phyloP scores from a whole-genome alignment of 2,888 invertebrate species.

The Selenia dentaria region DNA sequence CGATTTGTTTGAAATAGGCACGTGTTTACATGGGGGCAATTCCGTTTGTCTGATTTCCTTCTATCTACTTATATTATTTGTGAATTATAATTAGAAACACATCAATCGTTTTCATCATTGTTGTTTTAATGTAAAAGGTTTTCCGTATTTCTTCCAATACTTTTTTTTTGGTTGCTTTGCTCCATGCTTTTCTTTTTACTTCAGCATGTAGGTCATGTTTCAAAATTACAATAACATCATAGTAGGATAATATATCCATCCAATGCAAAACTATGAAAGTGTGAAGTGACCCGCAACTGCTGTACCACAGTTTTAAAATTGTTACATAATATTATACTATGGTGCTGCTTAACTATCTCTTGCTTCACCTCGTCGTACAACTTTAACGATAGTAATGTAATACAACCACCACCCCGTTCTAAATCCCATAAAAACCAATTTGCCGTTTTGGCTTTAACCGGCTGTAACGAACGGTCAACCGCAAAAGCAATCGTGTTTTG shows the following conservation, averaged over 20 bases:
- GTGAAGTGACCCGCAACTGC: too few relatives aligned
- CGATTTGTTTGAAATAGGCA: conserved; percentile 46
- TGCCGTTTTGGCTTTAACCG: conserved; percentile 47
- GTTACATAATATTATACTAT: too few relatives aligned
- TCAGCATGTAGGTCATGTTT: too few relatives aligned
- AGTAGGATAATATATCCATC: too few relatives aligned
- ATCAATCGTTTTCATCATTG: too few relatives aligned
- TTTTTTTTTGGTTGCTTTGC: not conserved
- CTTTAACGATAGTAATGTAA: conserved; percentile 16
- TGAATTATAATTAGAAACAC: not conserved
- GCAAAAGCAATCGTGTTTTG: conserved; percentile 73
- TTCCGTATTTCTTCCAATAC: not conserved
- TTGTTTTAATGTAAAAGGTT: too few relatives aligned
- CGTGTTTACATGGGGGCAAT: conserved; percentile 28
- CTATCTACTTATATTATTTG: conserved; percentile 4
- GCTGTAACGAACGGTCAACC: conserved; percentile 59
- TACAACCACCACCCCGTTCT: conserved; percentile 20
- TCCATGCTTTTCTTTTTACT: not conserved
- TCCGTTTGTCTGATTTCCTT: conserved; percentile 8
- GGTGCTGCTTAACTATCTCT: too few relatives aligned
- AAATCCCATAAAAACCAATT: conserved; percentile 50
- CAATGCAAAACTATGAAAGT: too few relatives aligned
- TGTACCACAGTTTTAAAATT: too few relatives aligned
- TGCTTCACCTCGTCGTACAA: not conserved
- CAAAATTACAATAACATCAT: too few relatives aligned